Evolutionary conservation across 2,888 invertebrate species (phyloP).

Genomic region (Drosophila limbata): DNA sequence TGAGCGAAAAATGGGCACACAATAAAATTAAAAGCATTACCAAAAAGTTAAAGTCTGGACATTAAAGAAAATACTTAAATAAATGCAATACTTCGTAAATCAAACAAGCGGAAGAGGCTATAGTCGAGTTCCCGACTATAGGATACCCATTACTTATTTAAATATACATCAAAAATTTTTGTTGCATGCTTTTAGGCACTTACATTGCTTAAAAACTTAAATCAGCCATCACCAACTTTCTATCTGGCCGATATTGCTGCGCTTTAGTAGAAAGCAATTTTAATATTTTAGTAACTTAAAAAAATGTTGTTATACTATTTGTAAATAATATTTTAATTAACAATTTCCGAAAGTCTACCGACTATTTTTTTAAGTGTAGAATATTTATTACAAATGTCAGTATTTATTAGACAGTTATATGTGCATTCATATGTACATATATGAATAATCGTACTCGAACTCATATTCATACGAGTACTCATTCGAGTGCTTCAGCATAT

Average conservation of each 20-base stretch:
- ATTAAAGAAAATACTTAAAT: not conserved
- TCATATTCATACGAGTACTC: slow-evolving; percentile 9
- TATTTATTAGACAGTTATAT: slow-evolving; percentile 52
- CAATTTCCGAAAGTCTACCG: not conserved
- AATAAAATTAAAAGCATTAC: not conserved
- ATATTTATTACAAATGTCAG: slow-evolving; percentile 1
- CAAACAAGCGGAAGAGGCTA: too few relatives aligned
- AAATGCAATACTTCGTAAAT: not conserved
- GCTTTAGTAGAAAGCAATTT: too few relatives aligned
- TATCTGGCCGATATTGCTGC: too few relatives aligned
- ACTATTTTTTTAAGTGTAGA: not conserved
- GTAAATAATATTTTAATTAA: not conserved
- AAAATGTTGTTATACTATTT: too few relatives aligned
- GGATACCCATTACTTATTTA: too few relatives aligned
- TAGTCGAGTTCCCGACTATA: too few relatives aligned
- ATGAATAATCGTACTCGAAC: slow-evolving; percentile 1
- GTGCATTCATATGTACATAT: not conserved
- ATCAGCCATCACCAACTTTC: too few relatives aligned
- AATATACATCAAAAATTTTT: too few relatives aligned
- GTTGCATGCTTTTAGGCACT: too few relatives aligned
- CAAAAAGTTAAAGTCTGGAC: not conserved
- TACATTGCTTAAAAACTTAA: too few relatives aligned
- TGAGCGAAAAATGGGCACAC: not conserved
- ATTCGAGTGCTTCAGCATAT: slow-evolving; percentile 12
- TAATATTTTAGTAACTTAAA: too few relatives aligned